Evolutionary conservation across 2,888 invertebrate species (phyloP).

Genomic region (Caradrina clavipalpis): DNA sequence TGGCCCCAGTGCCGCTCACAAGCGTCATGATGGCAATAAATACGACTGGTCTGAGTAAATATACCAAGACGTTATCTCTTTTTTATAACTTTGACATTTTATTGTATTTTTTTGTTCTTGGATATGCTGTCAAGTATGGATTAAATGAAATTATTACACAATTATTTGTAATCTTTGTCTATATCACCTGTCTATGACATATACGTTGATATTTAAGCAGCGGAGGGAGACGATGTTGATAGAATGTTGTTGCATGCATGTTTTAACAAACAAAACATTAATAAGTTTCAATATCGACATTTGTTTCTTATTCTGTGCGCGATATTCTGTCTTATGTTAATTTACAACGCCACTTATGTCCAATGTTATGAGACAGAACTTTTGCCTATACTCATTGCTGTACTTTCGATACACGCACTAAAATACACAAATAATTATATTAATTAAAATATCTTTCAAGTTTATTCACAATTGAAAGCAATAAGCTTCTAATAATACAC

Average conservation of each 20-base stretch:
- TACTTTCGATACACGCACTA: neutral
- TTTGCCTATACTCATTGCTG: neutral
- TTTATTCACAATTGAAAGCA: neutral
- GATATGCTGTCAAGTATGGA: conserved; percentile 57
- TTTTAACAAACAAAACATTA: neutral
- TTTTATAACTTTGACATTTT: conserved; percentile 83
- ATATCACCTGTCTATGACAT: conserved; percentile 50
- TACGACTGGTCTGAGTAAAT: conserved; percentile 22
- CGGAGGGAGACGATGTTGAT: conserved; percentile 26
- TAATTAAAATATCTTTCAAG: neutral
- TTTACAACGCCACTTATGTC: conserved; percentile 41
- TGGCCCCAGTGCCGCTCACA: neutral
- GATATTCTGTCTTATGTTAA: conserved; percentile 64
- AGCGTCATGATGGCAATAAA: conserved; percentile 22
- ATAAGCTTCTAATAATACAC: neutral
- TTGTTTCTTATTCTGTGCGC: conserved; percentile 41
- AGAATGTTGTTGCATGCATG: neutral
- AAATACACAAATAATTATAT: neutral
- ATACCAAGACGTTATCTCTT: conserved; percentile 62
- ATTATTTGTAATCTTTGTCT: conserved; percentile 50
- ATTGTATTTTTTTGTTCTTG: conserved; percentile 66
- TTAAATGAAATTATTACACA: conserved; percentile 63
- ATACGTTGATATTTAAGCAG: conserved; percentile 54
- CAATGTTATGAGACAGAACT: conserved; percentile 33
- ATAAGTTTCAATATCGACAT: conserved; percentile 4